phyloP scores from a whole-genome alignment of 2,888 invertebrate species.

The Lasius platythorax region DNA sequence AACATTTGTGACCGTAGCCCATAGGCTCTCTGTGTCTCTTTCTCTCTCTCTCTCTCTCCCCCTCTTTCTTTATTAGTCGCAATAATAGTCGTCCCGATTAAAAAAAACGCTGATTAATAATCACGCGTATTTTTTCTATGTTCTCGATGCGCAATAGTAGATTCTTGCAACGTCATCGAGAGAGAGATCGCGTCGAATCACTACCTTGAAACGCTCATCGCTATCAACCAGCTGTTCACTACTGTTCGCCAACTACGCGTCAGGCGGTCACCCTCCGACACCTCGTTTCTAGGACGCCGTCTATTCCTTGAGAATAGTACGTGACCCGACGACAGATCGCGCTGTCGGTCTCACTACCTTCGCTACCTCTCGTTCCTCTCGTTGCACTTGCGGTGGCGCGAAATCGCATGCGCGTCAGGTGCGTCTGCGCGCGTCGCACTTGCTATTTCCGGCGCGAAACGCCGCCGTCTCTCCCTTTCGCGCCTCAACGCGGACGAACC shows the following conservation, averaged over 20 bases:
- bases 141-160: background rate
- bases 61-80: background rate
- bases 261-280: background rate
- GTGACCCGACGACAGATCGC: slow-evolving; percentile 63
- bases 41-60: background rate
- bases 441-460: slow-evolving; percentile 32
- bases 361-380: background rate
- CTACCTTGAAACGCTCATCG: slow-evolving; percentile 9
- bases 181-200: background rate
- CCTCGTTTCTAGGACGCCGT: slow-evolving; percentile 36
- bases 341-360: slow-evolving; percentile 50
- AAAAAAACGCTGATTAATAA: background rate
- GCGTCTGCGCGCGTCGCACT: slow-evolving; percentile 26
- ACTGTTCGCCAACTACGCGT: background rate
- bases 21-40: too few relatives aligned
- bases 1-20: slow-evolving; percentile 25
- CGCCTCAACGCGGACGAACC: background rate
- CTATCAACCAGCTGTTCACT: slow-evolving; percentile 31
- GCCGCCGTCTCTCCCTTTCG: background rate
- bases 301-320: slow-evolving; percentile 56
- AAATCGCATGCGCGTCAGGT: slow-evolving; percentile 14
- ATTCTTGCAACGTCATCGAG: slow-evolving; percentile 30
- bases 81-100: background rate
- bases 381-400: background rate
- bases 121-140: background rate